phyloP scores from a whole-genome alignment of 2,113 vertebrate genomes.

The Dicerorhinus sumatrensis region DNA sequence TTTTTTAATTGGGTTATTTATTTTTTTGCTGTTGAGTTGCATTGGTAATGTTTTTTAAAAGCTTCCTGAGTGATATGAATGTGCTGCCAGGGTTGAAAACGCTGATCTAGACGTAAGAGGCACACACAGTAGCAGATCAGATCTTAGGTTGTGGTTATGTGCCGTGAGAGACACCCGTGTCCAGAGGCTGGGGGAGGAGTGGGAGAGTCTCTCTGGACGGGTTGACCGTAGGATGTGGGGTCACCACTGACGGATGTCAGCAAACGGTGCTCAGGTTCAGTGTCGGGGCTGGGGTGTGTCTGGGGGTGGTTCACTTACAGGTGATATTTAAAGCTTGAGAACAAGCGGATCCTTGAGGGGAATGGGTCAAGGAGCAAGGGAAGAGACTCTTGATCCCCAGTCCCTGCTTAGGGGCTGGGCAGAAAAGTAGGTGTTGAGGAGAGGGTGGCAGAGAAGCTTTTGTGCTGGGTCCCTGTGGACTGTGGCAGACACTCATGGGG shows the following conservation, averaged over 20 bases:
- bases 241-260: neutral
- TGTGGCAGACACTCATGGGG: neutral
- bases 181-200: no score
- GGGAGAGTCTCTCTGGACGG: neutral
- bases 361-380: neutral
- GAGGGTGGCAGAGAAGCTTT: neutral
- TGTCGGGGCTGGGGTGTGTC: neutral
- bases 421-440: fast-evolving
- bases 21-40: neutral
- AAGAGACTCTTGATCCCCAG: neutral
- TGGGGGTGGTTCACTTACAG: neutral
- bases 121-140: neutral
- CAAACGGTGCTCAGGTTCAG: neutral
- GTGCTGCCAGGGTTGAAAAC: neutral
- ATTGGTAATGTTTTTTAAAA: neutral
- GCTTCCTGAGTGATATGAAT: neutral
- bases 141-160: neutral
- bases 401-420: fast-evolving
- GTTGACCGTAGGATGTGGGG: neutral
- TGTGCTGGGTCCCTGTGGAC: neutral
- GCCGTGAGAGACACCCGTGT: fast-evolving
- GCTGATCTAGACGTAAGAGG: neutral
- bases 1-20: neutral
- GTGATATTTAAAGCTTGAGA: neutral
- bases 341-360: neutral